A percentile compares a stretch with the other conserved stretches of the same genome.
Evolutionary conservation across 2,888 invertebrate genomes (phyloP).

Genomic region (Agrochola macilenta): DNA sequence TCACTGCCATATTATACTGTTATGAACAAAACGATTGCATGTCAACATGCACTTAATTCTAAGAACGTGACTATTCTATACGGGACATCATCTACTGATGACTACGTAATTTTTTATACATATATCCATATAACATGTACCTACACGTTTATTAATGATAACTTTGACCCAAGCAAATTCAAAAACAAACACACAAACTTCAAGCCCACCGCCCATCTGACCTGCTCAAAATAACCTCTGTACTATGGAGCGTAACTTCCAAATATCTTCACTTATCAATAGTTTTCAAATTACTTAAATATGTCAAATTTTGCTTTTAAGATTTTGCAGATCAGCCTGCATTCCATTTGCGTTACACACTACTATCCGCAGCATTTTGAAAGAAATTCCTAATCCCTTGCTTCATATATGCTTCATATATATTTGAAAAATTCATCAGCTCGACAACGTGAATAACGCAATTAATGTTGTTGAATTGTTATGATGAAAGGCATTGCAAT

Average conservation of each 20-base stretch:
- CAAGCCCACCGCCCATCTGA: not conserved
- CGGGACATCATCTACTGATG: slow-evolving; percentile 29
- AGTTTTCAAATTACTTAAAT: not conserved
- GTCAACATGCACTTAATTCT: slow-evolving; percentile 59
- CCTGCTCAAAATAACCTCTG: not conserved
- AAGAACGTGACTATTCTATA: slow-evolving; percentile 56
- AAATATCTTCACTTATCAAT: not conserved
- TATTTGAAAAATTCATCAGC: too few species aligned
- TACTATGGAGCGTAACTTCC: not conserved
- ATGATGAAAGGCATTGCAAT: too few species aligned
- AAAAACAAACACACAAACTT: not conserved
- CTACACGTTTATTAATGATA: slow-evolving; percentile 5
- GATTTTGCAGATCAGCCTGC: not conserved
- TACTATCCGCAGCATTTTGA: too few species aligned
- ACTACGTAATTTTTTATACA: slow-evolving; percentile 38
- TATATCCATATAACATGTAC: not conserved
- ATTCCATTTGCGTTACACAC: too few species aligned
- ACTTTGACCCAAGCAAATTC: not conserved
- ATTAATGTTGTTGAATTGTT: too few species aligned
- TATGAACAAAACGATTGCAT: slow-evolving; percentile 56
- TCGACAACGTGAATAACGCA: too few species aligned
- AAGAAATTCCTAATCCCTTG: too few species aligned
- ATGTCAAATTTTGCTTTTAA: not conserved
- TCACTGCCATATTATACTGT: slow-evolving; percentile 5
- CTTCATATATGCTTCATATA: too few species aligned